Evolutionary conservation across 2,888 invertebrate species (phyloP).

Genomic region (Dinocampus coccinellae): DNA sequence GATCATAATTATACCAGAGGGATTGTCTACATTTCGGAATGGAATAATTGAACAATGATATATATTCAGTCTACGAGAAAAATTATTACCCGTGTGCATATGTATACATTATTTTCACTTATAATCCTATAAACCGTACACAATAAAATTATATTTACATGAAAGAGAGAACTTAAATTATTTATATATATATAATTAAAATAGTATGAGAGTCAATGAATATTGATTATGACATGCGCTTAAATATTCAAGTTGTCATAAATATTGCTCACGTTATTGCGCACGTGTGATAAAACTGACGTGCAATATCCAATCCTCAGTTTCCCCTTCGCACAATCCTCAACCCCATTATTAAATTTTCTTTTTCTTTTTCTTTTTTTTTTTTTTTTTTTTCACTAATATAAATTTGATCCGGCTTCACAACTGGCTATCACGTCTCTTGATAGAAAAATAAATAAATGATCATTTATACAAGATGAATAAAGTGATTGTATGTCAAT

Average conservation of each 20-base stretch:
- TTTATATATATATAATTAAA: not conserved
- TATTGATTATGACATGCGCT: not conserved
- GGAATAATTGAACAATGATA: constrained; percentile 5
- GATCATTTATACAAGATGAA: constrained; percentile 63
- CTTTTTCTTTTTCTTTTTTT: not conserved
- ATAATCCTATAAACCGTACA: not conserved
- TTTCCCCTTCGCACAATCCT: not conserved
- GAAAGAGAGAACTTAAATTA: constrained; percentile 4
- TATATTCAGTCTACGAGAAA: constrained; percentile 23
- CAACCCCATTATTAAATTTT: not conserved
- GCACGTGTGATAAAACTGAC: constrained; percentile 1
- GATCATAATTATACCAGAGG: not conserved
- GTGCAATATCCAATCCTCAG: not conserved
- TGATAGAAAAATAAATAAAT: constrained; percentile 66
- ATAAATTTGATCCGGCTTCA: not conserved
- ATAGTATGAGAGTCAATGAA: not conserved
- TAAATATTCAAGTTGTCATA: not conserved
- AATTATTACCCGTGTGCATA: constrained; percentile 23
- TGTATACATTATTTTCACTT: constrained; percentile 15
- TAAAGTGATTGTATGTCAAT: constrained; percentile 51
- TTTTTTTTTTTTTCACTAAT: not conserved
- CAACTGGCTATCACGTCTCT: constrained; percentile 29
- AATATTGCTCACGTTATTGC: constrained; percentile 12
- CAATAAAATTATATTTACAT: constrained; percentile 16
- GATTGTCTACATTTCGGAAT: constrained; percentile 1